Conservation (phyloP, 2,113 vertebrate species). For the Choloepus hoffmanni region DNA sequence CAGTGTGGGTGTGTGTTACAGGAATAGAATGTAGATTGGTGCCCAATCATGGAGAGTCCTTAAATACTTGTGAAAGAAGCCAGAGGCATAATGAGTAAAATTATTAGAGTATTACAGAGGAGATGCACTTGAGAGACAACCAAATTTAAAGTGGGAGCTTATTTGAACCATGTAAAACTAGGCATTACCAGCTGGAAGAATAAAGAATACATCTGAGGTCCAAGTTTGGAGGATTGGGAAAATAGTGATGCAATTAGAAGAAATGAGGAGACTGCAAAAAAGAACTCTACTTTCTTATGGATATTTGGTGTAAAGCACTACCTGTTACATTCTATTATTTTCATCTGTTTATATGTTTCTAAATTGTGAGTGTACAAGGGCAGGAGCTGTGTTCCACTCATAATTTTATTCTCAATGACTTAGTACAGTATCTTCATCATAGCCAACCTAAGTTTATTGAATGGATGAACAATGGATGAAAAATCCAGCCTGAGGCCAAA, state of each 20-base stretch:
- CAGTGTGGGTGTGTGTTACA: background rate
- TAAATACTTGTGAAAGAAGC: background rate
- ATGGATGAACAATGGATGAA: background rate
- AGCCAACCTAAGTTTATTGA: background rate
- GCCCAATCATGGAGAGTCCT: accelerated
- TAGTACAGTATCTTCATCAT: background rate
- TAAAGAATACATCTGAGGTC: background rate
- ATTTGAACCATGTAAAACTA: background rate
- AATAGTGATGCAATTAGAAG: background rate
- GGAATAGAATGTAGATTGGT: background rate
- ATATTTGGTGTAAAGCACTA: accelerated
- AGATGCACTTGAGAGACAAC: background rate
- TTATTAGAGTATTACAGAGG: background rate
- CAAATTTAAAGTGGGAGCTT: background rate
- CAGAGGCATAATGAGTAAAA: background rate
- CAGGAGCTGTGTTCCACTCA: background rate
- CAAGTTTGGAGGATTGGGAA: background rate
- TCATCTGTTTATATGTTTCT: background rate
- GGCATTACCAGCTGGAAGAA: background rate
- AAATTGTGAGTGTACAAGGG: background rate
- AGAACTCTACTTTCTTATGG: too few relatives aligned
- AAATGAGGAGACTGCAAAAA: background rate
- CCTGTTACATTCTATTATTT: background rate
- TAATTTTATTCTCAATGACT: too few relatives aligned
- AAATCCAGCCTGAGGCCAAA: background rate